A percentile compares a stretch with the other conserved stretches of the same genome.
Evolutionary conservation across 2,888 invertebrate genomes (phyloP).

Genomic region (Campaea margaritaria): DNA sequence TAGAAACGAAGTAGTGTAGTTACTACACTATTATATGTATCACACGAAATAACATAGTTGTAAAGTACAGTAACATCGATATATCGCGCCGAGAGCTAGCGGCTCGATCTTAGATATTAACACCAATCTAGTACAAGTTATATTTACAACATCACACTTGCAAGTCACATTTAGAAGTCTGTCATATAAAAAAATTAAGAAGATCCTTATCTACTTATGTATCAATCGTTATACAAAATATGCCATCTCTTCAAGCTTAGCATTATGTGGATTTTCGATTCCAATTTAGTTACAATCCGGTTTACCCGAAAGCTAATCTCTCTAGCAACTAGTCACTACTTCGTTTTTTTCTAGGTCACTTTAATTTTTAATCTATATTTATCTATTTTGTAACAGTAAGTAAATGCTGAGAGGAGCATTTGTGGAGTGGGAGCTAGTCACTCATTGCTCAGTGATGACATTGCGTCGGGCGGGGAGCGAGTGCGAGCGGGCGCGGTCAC

Average conservation of each 20-base stretch:
- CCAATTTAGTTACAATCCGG: conserved; percentile 50
- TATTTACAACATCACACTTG: conserved; percentile 83
- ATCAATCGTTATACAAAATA: conserved; percentile 83
- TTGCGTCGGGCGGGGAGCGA: conserved; percentile 45
- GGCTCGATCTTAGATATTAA: conserved; percentile 49
- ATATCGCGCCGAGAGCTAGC: conserved; percentile 54
- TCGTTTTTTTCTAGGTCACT: conserved; percentile 64
- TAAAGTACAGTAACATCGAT: conserved; percentile 54
- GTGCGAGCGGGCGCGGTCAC: conserved; percentile 41
- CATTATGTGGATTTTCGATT: conserved; percentile 65
- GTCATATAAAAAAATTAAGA: conserved; percentile 81
- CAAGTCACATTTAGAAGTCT: conserved; percentile 81
- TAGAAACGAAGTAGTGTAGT: conserved; percentile 82
- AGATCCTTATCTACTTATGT: conserved; percentile 71
- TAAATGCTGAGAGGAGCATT: conserved; percentile 77
- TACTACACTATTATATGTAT: conserved; percentile 78
- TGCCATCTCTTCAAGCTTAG: conserved; percentile 74
- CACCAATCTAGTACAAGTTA: conserved; percentile 56
- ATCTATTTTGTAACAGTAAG: conserved; percentile 70
- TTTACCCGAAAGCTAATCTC: conserved; percentile 62
- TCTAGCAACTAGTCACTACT: conserved; percentile 75
- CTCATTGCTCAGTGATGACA: conserved; percentile 38
- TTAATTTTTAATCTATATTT: conserved; percentile 62
- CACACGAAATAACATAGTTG: conserved; percentile 65
- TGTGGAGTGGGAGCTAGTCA: conserved; percentile 54